Evolutionary conservation across 1,140 invertebrate genomes (phyloP), one percentile per base, ranked within the genome.

Genomic region (Pygmarrhopalites habei): DNA sequence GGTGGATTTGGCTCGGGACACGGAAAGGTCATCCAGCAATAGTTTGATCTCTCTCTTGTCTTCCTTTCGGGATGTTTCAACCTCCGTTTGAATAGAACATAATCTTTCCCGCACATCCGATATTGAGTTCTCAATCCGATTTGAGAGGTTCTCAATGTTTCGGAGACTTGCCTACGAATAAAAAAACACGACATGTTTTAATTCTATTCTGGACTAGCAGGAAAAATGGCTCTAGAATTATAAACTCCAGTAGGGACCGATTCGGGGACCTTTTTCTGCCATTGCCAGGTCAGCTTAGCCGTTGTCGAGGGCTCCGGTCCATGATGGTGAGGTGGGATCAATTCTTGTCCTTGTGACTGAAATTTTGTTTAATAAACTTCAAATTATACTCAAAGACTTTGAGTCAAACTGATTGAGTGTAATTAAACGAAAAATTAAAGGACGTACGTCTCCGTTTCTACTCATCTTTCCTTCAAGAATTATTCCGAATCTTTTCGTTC

Each of bases 41-140:
- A 56, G 53, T 23, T 56, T 56, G 29, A 56, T 56, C 53, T 56
- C 53, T n/a, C 53, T 10, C 30, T 41, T 56, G 30, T 56, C 53
- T 23, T 56, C 53, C 21, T 56, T 56, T 32, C 53, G 15, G 17
- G 53, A 56, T 3, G 12, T 12, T 19, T 56, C 53, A 19, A 56
- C 35, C 17, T 56, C 53, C 12, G 53, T 39, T 2, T 56, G 53
- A 28, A 56, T 56, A 23, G 5, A 7, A n/a, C 10, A 35, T 2
- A 56, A 23, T 23, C 23, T 32, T 15, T 56, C 53, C 23, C 39
- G 32, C 7, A 56, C n/a, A 10, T 56, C 53, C 5, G 28, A 10
- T 7, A 56, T 39, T 10, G 29, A 14, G 25, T 56, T 56, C 21
- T 56, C 53, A 35, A 35, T 35, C 5, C 5, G 5, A n/a, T n/a